phyloP scores from a whole-genome alignment of 2,113 vertebrate genomes.

The Saguinus imperator region DNA sequence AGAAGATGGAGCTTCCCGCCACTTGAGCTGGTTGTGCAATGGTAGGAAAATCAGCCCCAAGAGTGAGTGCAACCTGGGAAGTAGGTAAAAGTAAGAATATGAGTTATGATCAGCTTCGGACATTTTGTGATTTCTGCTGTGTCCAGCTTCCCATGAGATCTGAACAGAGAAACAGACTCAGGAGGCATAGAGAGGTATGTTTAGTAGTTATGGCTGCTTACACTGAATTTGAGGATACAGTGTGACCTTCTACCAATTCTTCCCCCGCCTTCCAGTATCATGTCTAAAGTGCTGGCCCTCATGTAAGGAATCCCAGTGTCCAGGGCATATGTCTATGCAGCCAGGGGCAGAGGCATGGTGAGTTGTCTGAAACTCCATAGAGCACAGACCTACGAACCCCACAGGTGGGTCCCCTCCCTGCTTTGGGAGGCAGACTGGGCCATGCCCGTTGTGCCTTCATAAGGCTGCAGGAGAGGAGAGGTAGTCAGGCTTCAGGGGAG shows the following conservation, averaged over 20 bases:
- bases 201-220: neutral
- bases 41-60: neutral
- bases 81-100: neutral
- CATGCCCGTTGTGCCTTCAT: accelerated
- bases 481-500: too few relatives aligned
- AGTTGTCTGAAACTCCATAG: accelerated
- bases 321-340: accelerated
- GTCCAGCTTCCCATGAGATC: neutral
- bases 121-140: neutral
- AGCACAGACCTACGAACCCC: neutral
- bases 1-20: neutral
- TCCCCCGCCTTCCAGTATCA: neutral
- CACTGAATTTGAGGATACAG: neutral
- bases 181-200: neutral
- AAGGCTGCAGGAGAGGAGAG: neutral
- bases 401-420: neutral
- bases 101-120: neutral
- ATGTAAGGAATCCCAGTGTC: too few relatives aligned
- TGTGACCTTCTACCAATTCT: neutral
- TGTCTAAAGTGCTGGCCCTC: neutral
- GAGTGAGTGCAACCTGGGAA: neutral
- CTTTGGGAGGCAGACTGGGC: neutral
- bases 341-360: accelerated
- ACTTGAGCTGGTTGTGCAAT: neutral
- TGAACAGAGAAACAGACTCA: neutral